Conservation (phyloP, 2,888 invertebrate species). For the Dromius quadrimaculatus region DNA sequence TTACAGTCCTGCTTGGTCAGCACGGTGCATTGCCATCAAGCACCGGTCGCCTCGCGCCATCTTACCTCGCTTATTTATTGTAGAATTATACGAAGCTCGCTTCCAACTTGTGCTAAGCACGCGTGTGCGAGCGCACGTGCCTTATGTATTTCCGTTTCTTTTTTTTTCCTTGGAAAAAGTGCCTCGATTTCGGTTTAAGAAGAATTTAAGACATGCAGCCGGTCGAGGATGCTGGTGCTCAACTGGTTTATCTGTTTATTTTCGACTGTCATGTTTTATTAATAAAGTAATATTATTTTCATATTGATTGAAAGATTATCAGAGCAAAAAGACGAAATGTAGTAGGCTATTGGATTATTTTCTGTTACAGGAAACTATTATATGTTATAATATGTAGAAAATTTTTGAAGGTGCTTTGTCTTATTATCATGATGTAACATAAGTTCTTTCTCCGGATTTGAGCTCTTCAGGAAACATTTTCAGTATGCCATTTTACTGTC, state of each 20-base stretch:
- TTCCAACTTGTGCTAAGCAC: conserved; percentile 1
- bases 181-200: conserved; percentile 9
- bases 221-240: conserved; percentile 7
- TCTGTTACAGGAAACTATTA: no score
- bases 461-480: no score
- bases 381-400: no score
- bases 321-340: background rate
- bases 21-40: conserved; percentile 24
- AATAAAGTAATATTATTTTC: conserved; percentile 37
- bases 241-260: conserved; percentile 10
- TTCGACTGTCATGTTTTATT: conserved; percentile 35
- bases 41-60: conserved; percentile 12
- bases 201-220: background rate
- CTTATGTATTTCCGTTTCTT: conserved; percentile 20
- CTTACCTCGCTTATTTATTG: conserved; percentile 44
- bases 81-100: conserved; percentile 41
- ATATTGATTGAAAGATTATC: background rate
- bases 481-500: no score
- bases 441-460: no score
- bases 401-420: no score
- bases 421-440: no score
- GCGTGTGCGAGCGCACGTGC: conserved; percentile 33
- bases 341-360: background rate
- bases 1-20: background rate
- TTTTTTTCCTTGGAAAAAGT: conserved; percentile 3